Percentiles rank a stretch among this genome's conserved stretches.
Conservation (phyloP, 2,888 invertebrate genomes). For the Metopia argyrocephala region DNA sequence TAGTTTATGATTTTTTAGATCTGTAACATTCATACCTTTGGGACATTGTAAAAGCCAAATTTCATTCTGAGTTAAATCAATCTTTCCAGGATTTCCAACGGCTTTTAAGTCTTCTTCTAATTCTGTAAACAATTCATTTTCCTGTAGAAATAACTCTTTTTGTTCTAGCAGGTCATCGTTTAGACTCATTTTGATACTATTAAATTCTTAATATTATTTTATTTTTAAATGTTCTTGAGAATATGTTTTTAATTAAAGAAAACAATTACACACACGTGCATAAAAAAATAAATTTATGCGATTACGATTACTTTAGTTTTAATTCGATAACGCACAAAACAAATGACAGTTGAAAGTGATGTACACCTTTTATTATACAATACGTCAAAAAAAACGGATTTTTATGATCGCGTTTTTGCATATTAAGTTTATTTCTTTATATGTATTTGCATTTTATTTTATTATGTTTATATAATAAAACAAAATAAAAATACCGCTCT, state of each 20-base stretch:
- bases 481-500: too few species aligned
- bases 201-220: background rate
- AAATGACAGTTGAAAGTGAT: too few species aligned
- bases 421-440: too few species aligned
- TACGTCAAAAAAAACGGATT: too few species aligned
- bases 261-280: slow-evolving; percentile 37
- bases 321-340: background rate
- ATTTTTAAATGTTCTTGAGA: too few species aligned
- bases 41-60: slow-evolving; percentile 71
- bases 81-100: slow-evolving; percentile 63
- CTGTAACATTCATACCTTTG: slow-evolving; percentile 65
- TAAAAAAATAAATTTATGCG: too few species aligned
- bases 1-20: slow-evolving; percentile 67
- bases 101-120: slow-evolving; percentile 59
- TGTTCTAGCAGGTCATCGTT: slow-evolving; percentile 6
- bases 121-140: slow-evolving; percentile 63
- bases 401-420: too few species aligned
- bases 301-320: too few species aligned
- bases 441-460: too few species aligned
- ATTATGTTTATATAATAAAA: too few species aligned
- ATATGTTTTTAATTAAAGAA: slow-evolving; percentile 25
- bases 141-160: slow-evolving; percentile 56
- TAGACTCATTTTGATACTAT: slow-evolving; percentile 2
- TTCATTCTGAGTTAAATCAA: slow-evolving; percentile 68
- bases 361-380: too few species aligned